Evolutionary conservation across 1,140 invertebrate genomes (phyloP), one percentile per base, ranked within the genome.

Genomic region (Schlechtendalia chinensis): DNA sequence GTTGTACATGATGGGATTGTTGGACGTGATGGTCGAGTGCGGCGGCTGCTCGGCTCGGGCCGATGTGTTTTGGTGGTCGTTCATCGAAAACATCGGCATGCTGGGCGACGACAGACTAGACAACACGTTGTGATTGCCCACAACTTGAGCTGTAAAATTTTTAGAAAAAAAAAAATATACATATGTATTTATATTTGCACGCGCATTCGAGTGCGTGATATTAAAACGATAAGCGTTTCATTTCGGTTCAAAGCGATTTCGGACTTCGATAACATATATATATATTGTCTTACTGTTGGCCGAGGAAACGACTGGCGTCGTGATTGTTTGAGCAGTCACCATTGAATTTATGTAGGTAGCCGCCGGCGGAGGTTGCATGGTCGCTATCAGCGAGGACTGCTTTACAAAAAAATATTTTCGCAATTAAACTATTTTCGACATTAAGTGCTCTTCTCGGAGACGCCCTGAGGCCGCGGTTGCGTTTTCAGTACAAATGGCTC

Each of bases 251-350:
- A 8, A 4, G 32, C 32, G 1, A 12, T 50, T 50, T 50, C 10
- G 22, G n/a, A 1, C 1, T 54, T 54, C 12, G 1, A n/a, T n/a
- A n/a, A n/a, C n/a, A n/a, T n/a, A n/a, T n/a, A n/a, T n/a, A n/a
- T n/a, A n/a, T n/a, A n/a, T n/a, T n/a, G 50, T 19, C 47, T 72
- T 72, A 54, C 69, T 27, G 50, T 72, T 72, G 1, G 50, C 50
- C 8, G 69, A 72, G 50, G 69, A 72, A 54, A 72, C 69, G 17
- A 72, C 69, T 14, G 69, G 69, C 29, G 69, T 53, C 24, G 69
- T 53, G 19, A 72, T 72, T 29, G 69, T 54, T 72, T 72, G 69
- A 53, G 69, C 69, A 5, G 69, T 72, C 29, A 72, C 69, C 69
- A 72, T 72, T 11, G 69, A 72, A 8, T 72, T 72, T 16, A 72